Conservation (phyloP, 1,140 invertebrate species). For the Apis laboriosa region DNA sequence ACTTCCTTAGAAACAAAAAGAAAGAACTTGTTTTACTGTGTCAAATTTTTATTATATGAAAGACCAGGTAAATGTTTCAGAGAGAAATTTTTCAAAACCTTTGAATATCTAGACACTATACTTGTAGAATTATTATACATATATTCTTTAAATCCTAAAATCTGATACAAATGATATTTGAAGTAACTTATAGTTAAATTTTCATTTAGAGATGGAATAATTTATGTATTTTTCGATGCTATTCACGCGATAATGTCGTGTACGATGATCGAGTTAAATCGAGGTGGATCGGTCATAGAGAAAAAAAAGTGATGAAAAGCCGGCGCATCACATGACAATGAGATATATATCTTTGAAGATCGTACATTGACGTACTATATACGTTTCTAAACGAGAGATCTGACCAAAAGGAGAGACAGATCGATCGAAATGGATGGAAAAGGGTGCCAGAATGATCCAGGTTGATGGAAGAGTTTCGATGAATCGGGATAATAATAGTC, state of each 20-base stretch:
- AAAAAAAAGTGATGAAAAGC: neutral
- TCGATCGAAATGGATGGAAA: neutral
- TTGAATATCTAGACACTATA: too few species aligned
- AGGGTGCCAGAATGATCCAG: constrained; percentile 8
- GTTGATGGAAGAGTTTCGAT: constrained; percentile 3
- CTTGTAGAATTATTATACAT: too few species aligned
- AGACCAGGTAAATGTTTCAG: too few species aligned
- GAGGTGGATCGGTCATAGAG: neutral
- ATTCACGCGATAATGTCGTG: neutral
- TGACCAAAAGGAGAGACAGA: neutral
- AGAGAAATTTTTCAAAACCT: too few species aligned
- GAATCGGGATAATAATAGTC: constrained; percentile 9
- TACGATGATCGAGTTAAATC: neutral
- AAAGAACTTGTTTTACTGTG: too few species aligned
- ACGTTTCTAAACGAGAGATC: neutral
- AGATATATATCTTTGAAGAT: neutral
- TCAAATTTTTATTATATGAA: too few species aligned
- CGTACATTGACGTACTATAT: neutral
- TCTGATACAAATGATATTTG: too few species aligned
- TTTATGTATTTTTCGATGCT: neutral
- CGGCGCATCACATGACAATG: constrained; percentile 10
- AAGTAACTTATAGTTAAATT: too few species aligned
- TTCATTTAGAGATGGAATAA: neutral
- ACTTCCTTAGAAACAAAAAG: too few species aligned
- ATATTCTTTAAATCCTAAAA: too few species aligned